These are phyloP conservation scores for Cynocephalus volans DNA, from an alignment of 2,113 vertebrate species.

Conservation along the genomic window DNA sequence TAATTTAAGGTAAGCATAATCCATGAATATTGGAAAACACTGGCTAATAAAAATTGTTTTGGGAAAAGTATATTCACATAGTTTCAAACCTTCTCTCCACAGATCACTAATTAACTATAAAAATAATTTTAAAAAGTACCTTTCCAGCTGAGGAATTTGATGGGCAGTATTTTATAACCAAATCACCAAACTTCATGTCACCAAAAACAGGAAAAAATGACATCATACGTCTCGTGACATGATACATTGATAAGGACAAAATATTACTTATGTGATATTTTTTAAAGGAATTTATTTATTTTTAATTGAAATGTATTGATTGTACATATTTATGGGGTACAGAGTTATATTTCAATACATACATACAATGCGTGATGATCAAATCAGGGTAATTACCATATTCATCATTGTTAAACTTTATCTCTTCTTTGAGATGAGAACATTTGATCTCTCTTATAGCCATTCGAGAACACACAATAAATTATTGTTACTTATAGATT, in stretches of 20 bases:
- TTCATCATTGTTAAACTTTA: no score
- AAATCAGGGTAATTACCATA: no score
- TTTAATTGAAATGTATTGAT: no score
- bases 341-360: no score
- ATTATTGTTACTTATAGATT: no score
- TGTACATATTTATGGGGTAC: no score
- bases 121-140: constrained; percentile 6
- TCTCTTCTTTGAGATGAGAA: no score
- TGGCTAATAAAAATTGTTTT: neutral
- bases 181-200: neutral
- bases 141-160: neutral
- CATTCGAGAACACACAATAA: no score
- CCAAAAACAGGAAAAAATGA: neutral
- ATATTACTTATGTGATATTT: neutral
- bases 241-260: neutral
- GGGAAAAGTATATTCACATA: neutral
- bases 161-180: neutral
- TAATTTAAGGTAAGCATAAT: constrained; percentile 18
- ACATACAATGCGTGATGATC: no score
- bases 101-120: constrained; percentile 19
- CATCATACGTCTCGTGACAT: neutral
- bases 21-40: neutral
- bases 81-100: constrained; percentile 20
- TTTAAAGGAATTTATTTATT: no score
- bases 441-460: no score